Percentiles rank a stretch among this genome's conserved stretches.
Evolutionary conservation across 2,113 vertebrate species (phyloP).

Genomic region (Xenopus tropicalis): DNA sequence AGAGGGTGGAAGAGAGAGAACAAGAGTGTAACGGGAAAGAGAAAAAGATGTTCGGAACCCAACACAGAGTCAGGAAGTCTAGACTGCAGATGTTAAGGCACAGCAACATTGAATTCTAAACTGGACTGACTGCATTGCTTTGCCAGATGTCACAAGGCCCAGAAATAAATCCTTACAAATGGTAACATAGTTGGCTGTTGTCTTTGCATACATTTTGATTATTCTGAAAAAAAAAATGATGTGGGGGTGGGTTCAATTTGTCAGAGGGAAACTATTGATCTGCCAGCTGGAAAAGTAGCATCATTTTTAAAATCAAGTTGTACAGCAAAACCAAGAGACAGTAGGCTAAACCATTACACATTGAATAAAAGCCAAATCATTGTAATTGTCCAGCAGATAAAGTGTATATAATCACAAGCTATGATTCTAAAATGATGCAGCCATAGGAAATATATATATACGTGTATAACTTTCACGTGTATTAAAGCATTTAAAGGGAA

Average conservation of each 20-base stretch:
- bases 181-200: slow-evolving; percentile 67
- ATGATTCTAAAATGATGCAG: neutral
- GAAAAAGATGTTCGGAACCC: slow-evolving; percentile 55
- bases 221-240: slow-evolving; percentile 44
- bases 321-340: neutral
- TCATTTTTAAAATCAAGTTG: neutral
- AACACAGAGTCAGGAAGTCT: slow-evolving; percentile 72
- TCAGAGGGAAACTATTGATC: slow-evolving; percentile 48
- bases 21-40: slow-evolving; percentile 44
- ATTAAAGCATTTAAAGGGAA: too few relatives aligned
- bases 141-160: slow-evolving; percentile 76
- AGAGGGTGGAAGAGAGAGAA: slow-evolving; percentile 47
- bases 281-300: slow-evolving; percentile 50
- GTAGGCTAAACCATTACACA: neutral
- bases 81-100: slow-evolving; percentile 79
- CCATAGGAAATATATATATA: too few relatives aligned
- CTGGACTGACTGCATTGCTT: slow-evolving; percentile 59
- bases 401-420: neutral
- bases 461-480: too few relatives aligned
- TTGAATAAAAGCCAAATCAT: neutral
- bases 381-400: neutral
- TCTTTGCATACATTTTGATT: slow-evolving; percentile 52
- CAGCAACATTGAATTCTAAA: slow-evolving; percentile 55
- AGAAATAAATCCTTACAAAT: slow-evolving; percentile 64
- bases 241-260: slow-evolving; percentile 47